Conservation (phyloP, 2,113 vertebrate species). For the Balaenoptera acutorostrata region DNA sequence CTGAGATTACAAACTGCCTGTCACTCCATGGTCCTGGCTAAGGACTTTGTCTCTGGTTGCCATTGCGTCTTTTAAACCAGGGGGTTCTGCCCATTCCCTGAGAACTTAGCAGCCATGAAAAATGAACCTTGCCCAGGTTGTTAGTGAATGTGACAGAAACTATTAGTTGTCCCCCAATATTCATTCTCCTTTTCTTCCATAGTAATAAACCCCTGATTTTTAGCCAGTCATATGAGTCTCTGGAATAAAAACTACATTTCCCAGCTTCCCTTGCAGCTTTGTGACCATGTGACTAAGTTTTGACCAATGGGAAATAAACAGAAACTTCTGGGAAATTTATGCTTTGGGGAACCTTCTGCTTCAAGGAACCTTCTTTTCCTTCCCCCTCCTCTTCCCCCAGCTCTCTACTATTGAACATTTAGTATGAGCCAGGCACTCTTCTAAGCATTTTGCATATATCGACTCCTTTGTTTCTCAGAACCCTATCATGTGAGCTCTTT, state of each 20-base stretch:
- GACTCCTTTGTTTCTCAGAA: not conserved
- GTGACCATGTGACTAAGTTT: not conserved
- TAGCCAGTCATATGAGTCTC: not conserved
- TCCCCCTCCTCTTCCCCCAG: not conserved
- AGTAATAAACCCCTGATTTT: not conserved
- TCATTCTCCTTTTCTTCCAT: not conserved
- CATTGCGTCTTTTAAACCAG: not conserved
- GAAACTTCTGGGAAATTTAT: not conserved
- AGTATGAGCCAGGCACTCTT: not conserved
- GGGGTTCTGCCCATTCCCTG: not conserved
- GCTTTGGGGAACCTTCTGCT: not conserved
- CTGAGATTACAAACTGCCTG: not conserved
- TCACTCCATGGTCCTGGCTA: not conserved
- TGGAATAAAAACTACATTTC: not conserved
- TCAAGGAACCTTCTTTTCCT: not conserved
- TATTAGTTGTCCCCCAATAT: not conserved
- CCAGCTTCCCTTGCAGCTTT: not conserved
- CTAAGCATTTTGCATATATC: not conserved
- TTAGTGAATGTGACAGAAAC: not conserved
- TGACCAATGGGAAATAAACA: not conserved
- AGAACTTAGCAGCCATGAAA: not conserved
- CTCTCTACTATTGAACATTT: not conserved
- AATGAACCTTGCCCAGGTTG: not conserved
- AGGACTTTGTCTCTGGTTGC: not conserved
- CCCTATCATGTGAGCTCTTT: not conserved